A percentile compares a stretch with the other conserved stretches of the same genome.
Conservation (phyloP, 2,797 vertebrate genomes). For the Poecilia wingei region DNA sequence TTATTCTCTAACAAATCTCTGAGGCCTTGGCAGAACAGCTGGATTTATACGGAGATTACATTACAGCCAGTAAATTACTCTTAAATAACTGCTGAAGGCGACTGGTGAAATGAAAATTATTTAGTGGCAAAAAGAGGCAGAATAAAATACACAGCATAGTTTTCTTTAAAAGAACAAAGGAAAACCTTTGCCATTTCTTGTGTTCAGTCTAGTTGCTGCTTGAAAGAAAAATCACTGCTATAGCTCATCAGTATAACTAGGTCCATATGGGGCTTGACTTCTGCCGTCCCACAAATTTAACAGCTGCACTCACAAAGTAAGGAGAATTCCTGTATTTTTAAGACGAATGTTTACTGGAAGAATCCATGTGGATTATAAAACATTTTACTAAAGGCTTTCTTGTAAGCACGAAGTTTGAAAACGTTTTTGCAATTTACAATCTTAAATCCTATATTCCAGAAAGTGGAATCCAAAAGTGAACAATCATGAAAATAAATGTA, state of each 20-base stretch:
- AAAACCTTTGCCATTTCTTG: background rate
- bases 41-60: background rate
- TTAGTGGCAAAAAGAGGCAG: background rate
- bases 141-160: background rate
- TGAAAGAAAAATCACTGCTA: background rate
- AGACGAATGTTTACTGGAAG: background rate
- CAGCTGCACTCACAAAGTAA: background rate
- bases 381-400: background rate
- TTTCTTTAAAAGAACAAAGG: background rate
- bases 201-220: background rate
- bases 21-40: background rate
- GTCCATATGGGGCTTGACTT: background rate
- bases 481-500: background rate
- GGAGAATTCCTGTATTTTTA: background rate
- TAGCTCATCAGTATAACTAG: background rate
- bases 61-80: background rate
- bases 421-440: background rate
- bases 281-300: background rate
- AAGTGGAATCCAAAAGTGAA: background rate
- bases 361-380: background rate
- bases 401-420: background rate
- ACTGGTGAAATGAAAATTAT: background rate
- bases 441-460: background rate
- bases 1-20: background rate
- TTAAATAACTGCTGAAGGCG: background rate